Evolutionary conservation across 2,888 invertebrate species (phyloP), one percentile per base, ranked within the genome.

Genomic region (Synanthedon vespiformis): DNA sequence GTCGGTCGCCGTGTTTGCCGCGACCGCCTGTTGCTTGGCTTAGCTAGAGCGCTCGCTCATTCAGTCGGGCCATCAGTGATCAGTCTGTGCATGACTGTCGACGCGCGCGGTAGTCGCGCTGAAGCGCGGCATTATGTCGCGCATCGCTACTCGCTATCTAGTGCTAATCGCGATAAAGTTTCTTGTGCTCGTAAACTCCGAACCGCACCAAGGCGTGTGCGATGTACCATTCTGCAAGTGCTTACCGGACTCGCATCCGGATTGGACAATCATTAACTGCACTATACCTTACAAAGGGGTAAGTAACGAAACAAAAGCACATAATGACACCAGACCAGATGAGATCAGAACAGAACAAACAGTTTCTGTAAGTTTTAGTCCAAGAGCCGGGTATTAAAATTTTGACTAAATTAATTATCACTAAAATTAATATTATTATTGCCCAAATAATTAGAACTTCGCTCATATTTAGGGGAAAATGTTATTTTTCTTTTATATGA

Each of bases 231-330:
- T 86, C 62, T 92, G 92, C 79, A 84, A 82, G 61, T 92, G 92
- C 72, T 78, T 81, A 47, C 79, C 88, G 51, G 88, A 84, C 52
- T 83, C 85, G 34, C 89, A 89, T 61, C 89, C 89, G 49, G 74
- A 72, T 50, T 92, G 92, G 91, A 88, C 88, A 64, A 87, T 80
- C 62, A 87, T 92, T 67, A 91, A 91, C 79, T 93, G 92, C 75
- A 88, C 89, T 61, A 88, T 92, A 64, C 80, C 83, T 57, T 73
- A 74, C 54, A 79, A 88, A 67, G 89, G 91, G 90, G 92, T 91
- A 88, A 85, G 81, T 77, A 48, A 56, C 62, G 63, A 64, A 64
- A 69, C 65, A 70, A 68, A 67, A 66, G 71, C 66, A 69, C 69
- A 66, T 68, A 67, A 63, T 57, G 56, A 53, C 57, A 59, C 64